Evolutionary conservation across 2,113 vertebrate genomes (phyloP).

Genomic region (Chitala chitala): DNA sequence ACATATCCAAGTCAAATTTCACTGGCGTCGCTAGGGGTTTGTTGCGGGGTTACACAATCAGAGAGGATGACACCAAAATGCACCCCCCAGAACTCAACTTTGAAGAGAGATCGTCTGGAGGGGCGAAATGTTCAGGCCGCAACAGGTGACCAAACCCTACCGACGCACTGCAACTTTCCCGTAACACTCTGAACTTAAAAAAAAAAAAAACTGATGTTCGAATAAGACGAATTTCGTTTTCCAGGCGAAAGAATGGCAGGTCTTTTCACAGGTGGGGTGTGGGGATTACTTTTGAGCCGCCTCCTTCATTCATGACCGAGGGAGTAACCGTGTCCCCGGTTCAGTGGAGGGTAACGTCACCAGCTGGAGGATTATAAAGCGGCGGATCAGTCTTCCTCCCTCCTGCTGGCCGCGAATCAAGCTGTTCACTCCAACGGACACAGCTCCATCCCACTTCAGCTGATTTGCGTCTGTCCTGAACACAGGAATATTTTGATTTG

Average conservation of each 20-base stretch:
- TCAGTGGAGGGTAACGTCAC: background rate
- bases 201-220: constrained; percentile 1
- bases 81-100: no score
- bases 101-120: no score
- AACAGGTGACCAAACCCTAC: no score
- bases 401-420: background rate
- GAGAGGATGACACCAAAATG: no score
- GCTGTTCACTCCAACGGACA: background rate
- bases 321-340: background rate
- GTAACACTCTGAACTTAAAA: no score
- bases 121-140: no score
- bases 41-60: no score
- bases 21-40: no score
- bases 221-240: background rate
- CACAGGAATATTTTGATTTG: background rate
- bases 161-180: no score
- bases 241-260: background rate
- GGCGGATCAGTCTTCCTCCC: background rate
- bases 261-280: background rate
- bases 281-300: background rate
- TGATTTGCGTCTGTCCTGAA: background rate
- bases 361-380: background rate
- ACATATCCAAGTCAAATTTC: no score
- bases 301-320: constrained; percentile 2
- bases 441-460: background rate